phyloP scores from a whole-genome alignment of 2,888 invertebrate species.

The Netelia virgata region DNA sequence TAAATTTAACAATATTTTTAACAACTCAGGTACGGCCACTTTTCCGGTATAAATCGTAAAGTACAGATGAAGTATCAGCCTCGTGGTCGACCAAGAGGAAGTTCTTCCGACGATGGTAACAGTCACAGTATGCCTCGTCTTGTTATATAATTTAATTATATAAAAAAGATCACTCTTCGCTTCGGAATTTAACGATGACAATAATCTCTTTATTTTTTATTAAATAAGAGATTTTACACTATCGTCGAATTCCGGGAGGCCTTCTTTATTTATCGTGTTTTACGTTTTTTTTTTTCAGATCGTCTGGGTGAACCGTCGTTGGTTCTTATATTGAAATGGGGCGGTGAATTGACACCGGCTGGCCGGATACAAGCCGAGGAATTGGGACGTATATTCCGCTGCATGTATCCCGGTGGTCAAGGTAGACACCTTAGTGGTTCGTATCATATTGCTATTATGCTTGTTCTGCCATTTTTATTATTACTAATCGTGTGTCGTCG shows the following conservation, averaged over 20 bases:
- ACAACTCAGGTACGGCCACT: conserved; percentile 96
- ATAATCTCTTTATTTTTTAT: not conserved
- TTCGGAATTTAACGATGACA: conserved; percentile 22
- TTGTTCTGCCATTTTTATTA: conserved; percentile 69
- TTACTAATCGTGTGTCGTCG: conserved; percentile 41
- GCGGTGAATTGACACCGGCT: conserved; percentile 99
- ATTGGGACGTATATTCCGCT: conserved; percentile 98
- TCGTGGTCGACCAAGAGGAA: conserved; percentile 95
- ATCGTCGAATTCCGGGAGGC: conserved; percentile 4
- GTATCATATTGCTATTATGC: conserved; percentile 85
- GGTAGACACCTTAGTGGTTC: conserved; percentile 93
- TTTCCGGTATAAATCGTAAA: conserved; percentile 99
- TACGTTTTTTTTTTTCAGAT: conserved; percentile 86
- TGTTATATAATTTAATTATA: conserved; percentile 56
- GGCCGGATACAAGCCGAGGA: conserved; percentile 99
- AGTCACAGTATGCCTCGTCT: conserved; percentile 81
- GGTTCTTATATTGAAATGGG: conserved; percentile 99
- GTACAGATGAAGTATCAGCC: conserved; percentile 99
- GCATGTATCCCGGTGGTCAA: conserved; percentile 99
- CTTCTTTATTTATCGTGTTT: not conserved
- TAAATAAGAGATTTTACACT: too few relatives aligned
- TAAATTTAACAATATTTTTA: not conserved
- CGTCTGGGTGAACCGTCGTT: conserved; percentile 96
- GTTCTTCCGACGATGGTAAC: conserved; percentile 97
- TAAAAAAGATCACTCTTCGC: conserved; percentile 54